A percentile compares a stretch with the other conserved stretches of the same genome.
Conservation (phyloP, 2,797 vertebrate species). For the Gymnopithys bicolor region DNA sequence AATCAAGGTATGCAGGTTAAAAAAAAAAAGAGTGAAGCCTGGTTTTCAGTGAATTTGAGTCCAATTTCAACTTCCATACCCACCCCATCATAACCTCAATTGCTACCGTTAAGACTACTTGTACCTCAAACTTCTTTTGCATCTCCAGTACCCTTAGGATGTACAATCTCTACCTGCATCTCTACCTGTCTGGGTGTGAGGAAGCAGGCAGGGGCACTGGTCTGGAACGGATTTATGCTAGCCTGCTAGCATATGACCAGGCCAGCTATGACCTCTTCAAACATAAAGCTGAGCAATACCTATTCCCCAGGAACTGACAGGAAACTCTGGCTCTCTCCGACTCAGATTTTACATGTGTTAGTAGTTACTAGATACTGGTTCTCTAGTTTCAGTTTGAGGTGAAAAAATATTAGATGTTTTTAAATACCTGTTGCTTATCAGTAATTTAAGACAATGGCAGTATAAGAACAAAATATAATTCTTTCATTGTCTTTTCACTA, state of each 20-base stretch:
- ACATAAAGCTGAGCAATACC: background rate
- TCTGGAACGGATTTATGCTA: rapidly evolving
- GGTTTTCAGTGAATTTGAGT: background rate
- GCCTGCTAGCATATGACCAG: too few relatives aligned
- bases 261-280: background rate
- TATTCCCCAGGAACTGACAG: background rate
- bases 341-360: background rate
- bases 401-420: background rate
- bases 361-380: background rate
- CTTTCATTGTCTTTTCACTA: background rate
- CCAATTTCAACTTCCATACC: background rate
- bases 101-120: background rate
- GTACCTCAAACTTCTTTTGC: background rate
- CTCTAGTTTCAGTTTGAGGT: background rate
- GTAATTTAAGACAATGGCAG: background rate
- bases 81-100: rapidly evolving
- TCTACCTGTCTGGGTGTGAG: background rate
- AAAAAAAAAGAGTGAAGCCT: background rate
- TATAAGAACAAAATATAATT: background rate
- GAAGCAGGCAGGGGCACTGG: background rate
- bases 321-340: background rate
- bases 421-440: rapidly evolving
- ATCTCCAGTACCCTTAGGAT: too few relatives aligned
- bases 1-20: rapidly evolving
- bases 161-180: background rate